Percentiles rank a stretch among this genome's conserved stretches.
phyloP scores from a whole-genome alignment of 2,888 invertebrate genomes.

The Ephialtes manifestator region DNA sequence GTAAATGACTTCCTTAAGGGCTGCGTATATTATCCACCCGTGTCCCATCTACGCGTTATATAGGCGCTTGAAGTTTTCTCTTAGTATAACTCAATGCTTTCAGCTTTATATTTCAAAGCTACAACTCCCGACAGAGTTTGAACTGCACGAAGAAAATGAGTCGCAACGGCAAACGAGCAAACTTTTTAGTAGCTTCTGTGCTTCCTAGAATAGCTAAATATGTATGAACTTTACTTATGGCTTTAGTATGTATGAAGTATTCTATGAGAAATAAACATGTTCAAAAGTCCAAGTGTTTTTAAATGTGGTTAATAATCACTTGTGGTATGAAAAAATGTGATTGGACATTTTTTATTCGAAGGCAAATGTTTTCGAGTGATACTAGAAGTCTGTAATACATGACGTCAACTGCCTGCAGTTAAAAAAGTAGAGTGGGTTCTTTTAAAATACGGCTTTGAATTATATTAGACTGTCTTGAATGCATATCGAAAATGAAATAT shows the following conservation, averaged over 20 bases:
- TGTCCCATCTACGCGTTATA: not conserved
- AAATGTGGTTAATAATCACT: not conserved
- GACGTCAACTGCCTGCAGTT: not conserved
- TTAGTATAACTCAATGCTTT: slow-evolving; percentile 15
- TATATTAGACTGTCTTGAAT: not conserved
- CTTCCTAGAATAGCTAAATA: not conserved
- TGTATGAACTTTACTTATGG: slow-evolving; percentile 5
- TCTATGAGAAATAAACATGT: not conserved
- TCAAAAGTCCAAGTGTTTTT: not conserved
- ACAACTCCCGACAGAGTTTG: not conserved
- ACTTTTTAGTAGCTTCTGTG: slow-evolving; percentile 7
- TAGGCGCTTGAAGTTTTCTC: not conserved
- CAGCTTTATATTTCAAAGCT: slow-evolving; percentile 7
- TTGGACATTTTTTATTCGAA: not conserved
- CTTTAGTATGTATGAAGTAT: not conserved
- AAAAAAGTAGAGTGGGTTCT: not conserved
- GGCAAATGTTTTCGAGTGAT: not conserved
- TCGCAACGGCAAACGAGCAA: slow-evolving; percentile 22
- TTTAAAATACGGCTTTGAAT: not conserved
- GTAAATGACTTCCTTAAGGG: slow-evolving; percentile 21
- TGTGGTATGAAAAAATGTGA: not conserved
- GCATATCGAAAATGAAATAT: not conserved
- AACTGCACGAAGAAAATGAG: slow-evolving; percentile 6
- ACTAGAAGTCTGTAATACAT: not conserved
- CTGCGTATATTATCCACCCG: slow-evolving; percentile 4